These are phyloP conservation scores for Etheostoma cragini DNA, from an alignment of 2,113 vertebrate species.

Conservation along the genomic window DNA sequence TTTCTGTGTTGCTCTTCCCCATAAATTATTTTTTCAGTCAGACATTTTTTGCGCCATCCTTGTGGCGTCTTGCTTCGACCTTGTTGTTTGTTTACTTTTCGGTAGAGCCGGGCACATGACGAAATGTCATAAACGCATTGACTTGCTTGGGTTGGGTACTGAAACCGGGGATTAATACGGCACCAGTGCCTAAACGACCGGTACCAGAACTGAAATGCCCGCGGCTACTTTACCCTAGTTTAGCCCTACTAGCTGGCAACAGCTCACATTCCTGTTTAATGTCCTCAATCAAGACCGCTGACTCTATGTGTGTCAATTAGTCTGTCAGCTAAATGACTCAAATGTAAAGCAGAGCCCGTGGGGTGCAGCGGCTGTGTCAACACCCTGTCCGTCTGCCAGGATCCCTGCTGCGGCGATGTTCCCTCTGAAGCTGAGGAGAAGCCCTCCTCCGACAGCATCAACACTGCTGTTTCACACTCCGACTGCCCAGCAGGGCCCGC, in stretches of 20 bases:
- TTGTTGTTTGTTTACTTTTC: no score
- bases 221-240: no score
- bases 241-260: neutral
- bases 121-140: no score
- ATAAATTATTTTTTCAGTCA: no score
- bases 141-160: no score
- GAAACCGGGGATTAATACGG: no score
- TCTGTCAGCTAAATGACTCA: constrained; percentile 20
- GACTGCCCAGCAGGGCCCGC: neutral
- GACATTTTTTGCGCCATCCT: no score
- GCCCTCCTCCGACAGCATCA: constrained; percentile 3
- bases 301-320: neutral
- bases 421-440: constrained; percentile 34
- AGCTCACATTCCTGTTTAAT: neutral
- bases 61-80: no score
- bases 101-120: no score
- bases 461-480: neutral
- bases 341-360: constrained; percentile 29
- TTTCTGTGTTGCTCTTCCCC: no score
- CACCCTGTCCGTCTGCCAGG: constrained; percentile 8
- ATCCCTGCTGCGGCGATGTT: constrained; percentile 20
- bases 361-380: constrained; percentile 15
- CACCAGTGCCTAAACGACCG: no score
- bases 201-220: no score
- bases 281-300: neutral